phyloP scores from a whole-genome alignment of 1,140 invertebrate species.

The Marisa cornuarietis region DNA sequence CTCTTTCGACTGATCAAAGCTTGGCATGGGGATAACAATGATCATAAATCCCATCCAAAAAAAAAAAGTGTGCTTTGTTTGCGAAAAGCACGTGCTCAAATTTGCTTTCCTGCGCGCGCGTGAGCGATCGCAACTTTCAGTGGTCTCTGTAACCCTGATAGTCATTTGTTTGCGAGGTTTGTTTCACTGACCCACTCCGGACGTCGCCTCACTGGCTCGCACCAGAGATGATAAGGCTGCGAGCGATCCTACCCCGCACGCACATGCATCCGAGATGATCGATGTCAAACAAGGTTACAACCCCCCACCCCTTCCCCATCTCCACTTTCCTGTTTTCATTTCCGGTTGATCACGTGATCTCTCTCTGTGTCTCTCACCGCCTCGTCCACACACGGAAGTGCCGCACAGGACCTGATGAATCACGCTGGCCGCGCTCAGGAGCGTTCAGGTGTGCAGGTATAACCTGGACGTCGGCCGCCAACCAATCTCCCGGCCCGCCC shows the following conservation, averaged over 20 bases:
- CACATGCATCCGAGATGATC: too few species aligned
- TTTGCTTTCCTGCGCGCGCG: too few species aligned
- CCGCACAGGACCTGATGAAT: too few species aligned
- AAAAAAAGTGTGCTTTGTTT: too few species aligned
- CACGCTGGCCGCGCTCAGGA: not conserved
- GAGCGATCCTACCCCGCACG: too few species aligned
- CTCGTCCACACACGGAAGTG: too few species aligned
- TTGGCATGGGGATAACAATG: too few species aligned
- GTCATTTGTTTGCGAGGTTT: not conserved
- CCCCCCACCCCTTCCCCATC: not conserved
- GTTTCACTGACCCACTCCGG: slow-evolving; percentile 5
- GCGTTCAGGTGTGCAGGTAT: not conserved
- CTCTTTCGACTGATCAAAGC: too few species aligned
- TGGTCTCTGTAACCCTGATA: not conserved
- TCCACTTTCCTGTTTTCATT: slow-evolving; percentile 1
- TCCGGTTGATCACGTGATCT: not conserved
- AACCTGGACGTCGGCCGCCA: too few species aligned
- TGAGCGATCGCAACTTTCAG: not conserved
- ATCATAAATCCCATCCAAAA: too few species aligned
- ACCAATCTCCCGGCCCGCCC: not conserved
- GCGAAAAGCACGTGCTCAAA: too few species aligned
- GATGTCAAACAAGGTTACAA: too few species aligned
- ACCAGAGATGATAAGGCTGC: not conserved
- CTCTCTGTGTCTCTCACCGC: not conserved
- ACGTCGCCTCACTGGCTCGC: slow-evolving; percentile 3